Base-by-base conservation (phyloP, 2,113 vertebrate species). In the Galbula dea region DNA sequence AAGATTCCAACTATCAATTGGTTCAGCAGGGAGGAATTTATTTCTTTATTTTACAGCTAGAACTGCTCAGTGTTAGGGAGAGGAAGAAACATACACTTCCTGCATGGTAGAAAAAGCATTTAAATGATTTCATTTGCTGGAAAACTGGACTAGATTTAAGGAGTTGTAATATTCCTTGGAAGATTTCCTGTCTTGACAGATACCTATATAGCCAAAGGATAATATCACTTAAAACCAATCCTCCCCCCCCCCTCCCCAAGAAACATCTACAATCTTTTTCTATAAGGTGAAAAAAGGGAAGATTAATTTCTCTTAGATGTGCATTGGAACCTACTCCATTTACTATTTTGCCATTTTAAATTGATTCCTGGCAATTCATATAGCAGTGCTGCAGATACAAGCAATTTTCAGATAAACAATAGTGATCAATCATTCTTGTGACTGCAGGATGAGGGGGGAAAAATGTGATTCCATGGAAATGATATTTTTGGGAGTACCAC, bases 361-460 rank as follows among this genome's bases (percentile, higher is more conserved):
- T 67, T 55, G 69, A 29, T 88, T 84, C 55, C 69, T 76, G 45
- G 49, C 20, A 66, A 69, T 87, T 74, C 69, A 43, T 88, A 18
- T 73, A 76, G 45, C 76, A 29, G 58, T 66, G 46, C 29, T 89
- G 55, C 75, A 88, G 58, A 73, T 93, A 58, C 57, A 75, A 88
- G 52, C 48, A 55, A 75, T 92, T 94, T 96, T n/a, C 52, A 83
- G 65, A 52, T 77, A 81, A 88, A 67, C 43, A 90, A 36, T 81
- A 88, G 36, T 57, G 37, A 74, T 83, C 74, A 54, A 6, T 95
- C 68, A 77, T 77, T 69, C 57, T 59, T 84, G 52, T 80, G 65
- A 65, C 54, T 83, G 8, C 13, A 26, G 15, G 37, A 16, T 48
- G 46, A 8, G 12, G 21, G 22, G 48, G 34, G 5, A 10, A n/a